phyloP scores from a whole-genome alignment of 2,113 vertebrate genomes.

The Cololabis saira region DNA sequence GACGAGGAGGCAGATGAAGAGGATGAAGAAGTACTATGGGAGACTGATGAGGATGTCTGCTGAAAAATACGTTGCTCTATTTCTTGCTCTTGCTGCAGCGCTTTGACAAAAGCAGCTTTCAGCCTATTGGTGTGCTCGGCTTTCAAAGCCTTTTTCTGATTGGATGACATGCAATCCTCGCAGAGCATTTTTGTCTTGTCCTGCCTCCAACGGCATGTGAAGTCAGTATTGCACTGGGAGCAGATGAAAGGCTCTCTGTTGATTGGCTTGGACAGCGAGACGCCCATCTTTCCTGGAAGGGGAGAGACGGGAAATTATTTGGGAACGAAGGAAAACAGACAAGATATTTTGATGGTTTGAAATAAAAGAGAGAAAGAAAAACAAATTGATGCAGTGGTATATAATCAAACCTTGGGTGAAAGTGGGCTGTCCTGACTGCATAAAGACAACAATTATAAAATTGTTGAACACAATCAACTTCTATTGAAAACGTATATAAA shows the following conservation, averaged over 20 bases:
- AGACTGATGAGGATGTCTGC: conserved; percentile 78
- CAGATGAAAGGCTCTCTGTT: conserved; percentile 89
- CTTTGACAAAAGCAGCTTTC: conserved; percentile 97
- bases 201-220: conserved; percentile 96
- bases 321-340: neutral
- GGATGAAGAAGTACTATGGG: conserved; percentile 78
- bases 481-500: too few species aligned
- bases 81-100: conserved; percentile 97
- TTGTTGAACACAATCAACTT: too few species aligned
- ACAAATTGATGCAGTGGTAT: too few species aligned
- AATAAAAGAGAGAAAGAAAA: neutral
- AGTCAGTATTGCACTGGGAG: conserved; percentile 95
- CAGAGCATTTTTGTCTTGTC: conserved; percentile 95
- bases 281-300: conserved; percentile 68
- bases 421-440: too few species aligned
- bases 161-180: conserved; percentile 95
- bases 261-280: conserved; percentile 49
- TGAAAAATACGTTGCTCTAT: conserved; percentile 94
- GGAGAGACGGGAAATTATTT: conserved; percentile 10
- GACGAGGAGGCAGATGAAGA: conserved; percentile 63
- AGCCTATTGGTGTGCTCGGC: conserved; percentile 95
- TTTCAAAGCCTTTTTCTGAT: conserved; percentile 94
- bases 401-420: too few species aligned
- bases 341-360: neutral
- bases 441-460: too few species aligned